Percentiles rank a stretch among this genome's conserved stretches.
phyloP scores from a whole-genome alignment of 1,140 invertebrate species.

The Chymomyza costata region DNA sequence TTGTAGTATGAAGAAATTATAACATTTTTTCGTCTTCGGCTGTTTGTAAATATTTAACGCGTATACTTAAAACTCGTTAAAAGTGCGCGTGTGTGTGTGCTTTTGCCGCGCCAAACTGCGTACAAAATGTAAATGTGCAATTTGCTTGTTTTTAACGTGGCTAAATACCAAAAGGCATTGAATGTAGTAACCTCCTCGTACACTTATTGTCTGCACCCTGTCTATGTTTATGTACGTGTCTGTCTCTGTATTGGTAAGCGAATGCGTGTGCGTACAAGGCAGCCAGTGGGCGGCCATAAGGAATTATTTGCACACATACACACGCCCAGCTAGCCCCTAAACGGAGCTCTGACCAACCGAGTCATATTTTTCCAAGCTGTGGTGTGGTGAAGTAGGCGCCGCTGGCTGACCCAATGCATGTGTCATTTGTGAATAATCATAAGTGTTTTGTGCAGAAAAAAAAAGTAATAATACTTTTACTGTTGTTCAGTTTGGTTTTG shows the following conservation, averaged over 20 bases:
- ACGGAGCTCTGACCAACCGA: too few species aligned
- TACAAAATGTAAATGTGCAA: conserved; percentile 46
- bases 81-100: conserved; percentile 40
- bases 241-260: conserved; percentile 27
- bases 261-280: conserved; percentile 26
- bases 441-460: too few species aligned
- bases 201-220: conserved; percentile 41
- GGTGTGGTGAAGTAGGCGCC: conserved; percentile 21
- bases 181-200: too few species aligned
- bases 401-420: conserved; percentile 32
- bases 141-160: conserved; percentile 19
- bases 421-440: conserved; percentile 28
- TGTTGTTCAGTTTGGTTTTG: conserved; percentile 12
- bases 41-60: conserved; percentile 34
- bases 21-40: conserved; percentile 53
- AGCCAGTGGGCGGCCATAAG: conserved; percentile 47
- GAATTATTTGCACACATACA: conserved; percentile 27
- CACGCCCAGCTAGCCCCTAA: too few species aligned
- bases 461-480: too few species aligned
- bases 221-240: conserved; percentile 26
- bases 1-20: too few species aligned
- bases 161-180: conserved; percentile 34
- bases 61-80: conserved; percentile 23
- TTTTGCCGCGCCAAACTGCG: conserved; percentile 18
- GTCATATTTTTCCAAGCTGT: conserved; percentile 27